A percentile compares a stretch with the other conserved stretches of the same genome.
Evolutionary conservation across 1,140 invertebrate species (phyloP).

Genomic region (Zeugodacus cucurbitae): DNA sequence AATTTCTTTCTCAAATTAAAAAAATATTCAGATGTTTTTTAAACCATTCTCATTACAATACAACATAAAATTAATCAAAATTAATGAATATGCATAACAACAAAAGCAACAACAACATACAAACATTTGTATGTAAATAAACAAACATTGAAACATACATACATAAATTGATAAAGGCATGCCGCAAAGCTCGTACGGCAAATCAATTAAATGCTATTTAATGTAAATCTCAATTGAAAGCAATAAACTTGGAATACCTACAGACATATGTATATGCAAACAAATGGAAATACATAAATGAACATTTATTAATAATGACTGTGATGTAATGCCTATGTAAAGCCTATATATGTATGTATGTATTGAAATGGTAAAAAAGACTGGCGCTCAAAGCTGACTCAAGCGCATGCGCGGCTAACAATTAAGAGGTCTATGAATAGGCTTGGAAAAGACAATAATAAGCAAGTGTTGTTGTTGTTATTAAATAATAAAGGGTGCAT

Average conservation of each 20-base stretch:
- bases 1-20: neutral
- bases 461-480: neutral
- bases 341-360: neutral
- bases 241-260: neutral
- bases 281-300: neutral
- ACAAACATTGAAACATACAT: neutral
- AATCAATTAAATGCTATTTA: conserved; percentile 21
- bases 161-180: neutral
- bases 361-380: neutral
- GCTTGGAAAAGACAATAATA: neutral
- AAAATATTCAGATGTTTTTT: neutral
- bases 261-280: neutral
- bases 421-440: neutral
- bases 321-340: neutral
- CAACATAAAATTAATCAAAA: neutral
- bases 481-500: neutral
- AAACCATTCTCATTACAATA: neutral
- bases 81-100: neutral
- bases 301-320: neutral
- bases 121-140: neutral
- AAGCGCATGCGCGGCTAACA: neutral
- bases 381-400: neutral
- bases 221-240: neutral
- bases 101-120: no score
- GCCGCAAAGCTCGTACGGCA: neutral